Conservation (phyloP, 92 coral and sea anemone genomes). For the Porites rus region DNA sequence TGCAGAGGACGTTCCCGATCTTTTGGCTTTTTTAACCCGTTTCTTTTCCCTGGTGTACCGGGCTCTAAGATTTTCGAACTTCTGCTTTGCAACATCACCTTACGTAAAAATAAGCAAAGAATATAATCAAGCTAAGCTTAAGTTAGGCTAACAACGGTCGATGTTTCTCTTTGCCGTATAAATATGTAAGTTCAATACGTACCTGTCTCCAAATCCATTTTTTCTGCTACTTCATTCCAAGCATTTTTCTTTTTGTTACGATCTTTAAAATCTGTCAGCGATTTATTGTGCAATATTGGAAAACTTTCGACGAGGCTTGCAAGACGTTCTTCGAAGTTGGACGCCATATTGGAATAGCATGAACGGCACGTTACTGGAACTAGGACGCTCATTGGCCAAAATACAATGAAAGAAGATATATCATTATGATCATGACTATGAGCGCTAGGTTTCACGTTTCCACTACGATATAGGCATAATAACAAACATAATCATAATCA, state of each 20-base stretch:
- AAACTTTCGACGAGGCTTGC: constrained; percentile 8
- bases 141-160: constrained; percentile 17
- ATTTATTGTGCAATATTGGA: neutral
- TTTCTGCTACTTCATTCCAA: constrained; percentile 10
- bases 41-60: constrained; percentile 17
- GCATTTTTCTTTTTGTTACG: neutral
- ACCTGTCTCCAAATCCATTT: constrained; percentile 18
- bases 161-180: constrained; percentile 7
- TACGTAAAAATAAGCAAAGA: constrained; percentile 18
- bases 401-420: neutral
- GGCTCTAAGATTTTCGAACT: constrained; percentile 15
- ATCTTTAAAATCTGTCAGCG: constrained; percentile 14
- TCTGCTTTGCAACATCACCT: constrained; percentile 32
- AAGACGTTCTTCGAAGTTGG: neutral
- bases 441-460: constrained; percentile 2
- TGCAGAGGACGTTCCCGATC: constrained; percentile 7
- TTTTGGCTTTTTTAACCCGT: constrained; percentile 10
- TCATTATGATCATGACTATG: too few relatives aligned
- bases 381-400: constrained; percentile 8
- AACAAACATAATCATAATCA: constrained; percentile 13
- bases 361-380: neutral
- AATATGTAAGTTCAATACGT: constrained; percentile 4
- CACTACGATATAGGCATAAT: constrained; percentile 3
- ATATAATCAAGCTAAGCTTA: constrained; percentile 17
- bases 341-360: constrained; percentile 3